Base-by-base conservation (phyloP, 2,888 invertebrate species). In the Aproaerema taeniolella region DNA sequence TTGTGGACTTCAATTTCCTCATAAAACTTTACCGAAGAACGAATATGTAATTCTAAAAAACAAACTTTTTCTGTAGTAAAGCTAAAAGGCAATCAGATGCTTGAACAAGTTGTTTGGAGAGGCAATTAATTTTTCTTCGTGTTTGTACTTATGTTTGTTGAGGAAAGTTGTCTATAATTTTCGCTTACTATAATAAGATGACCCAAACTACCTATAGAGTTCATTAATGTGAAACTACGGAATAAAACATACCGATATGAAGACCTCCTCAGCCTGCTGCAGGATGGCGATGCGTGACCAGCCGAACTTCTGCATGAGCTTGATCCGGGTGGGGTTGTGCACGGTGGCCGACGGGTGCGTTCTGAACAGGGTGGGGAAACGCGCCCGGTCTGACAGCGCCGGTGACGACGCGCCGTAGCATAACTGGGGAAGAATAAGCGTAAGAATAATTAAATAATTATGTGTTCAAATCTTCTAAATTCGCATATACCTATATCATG, bases 331-430 rank as follows among this genome's bases (percentile, higher is more conserved):
- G 0, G 99, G 99, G 82, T 99, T 99, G 86, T 99, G 99, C 39
- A 99, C 97, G 0, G 98, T 99, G 12, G 99, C 99, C 14, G 99
- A 99, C 1, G 99, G 99, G 85, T 99, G 99, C 0, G 99, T 99
- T 41, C 99, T 92, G 87, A 99, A 99, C 53, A 99, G 90, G 5
- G 99, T 99, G 10, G 98, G 98, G 74, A 99, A 99, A 38, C 99
- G 91, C 55, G 95, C 94, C 39, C 99, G 92, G 83, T 99, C 97
- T 24, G 99, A 99, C 38, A 99, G 87, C 2, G 99, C 99, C 5
- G 99, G 99, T 35, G 98, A 98, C 59, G 98, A 98, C 17, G 99
- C 98, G 32, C 99, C 99, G 79, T 99, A 99, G 66, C 99, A 99
- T 24, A 99, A 88, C 98, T 99, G 87, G 1, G 5, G 30, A 7